Percentiles rank a stretch among this genome's conserved stretches.
phyloP scores from a whole-genome alignment of 2,113 vertebrate species.

The Sander lucioperca region DNA sequence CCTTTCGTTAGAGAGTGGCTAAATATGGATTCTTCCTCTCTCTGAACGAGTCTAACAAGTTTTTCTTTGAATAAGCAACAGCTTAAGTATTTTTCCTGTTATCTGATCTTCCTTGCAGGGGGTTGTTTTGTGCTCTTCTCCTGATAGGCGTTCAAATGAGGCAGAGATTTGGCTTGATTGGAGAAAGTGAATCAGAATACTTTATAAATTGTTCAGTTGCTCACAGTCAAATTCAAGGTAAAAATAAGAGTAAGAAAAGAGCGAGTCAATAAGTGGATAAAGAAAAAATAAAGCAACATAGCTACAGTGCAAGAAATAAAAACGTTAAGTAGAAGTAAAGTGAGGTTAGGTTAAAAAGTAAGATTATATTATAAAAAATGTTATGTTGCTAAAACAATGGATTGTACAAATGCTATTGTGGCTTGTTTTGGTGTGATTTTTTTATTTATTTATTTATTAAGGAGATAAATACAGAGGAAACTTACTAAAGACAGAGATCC shows the following conservation, averaged over 20 bases:
- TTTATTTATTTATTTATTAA: neutral
- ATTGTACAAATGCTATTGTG: too few species aligned
- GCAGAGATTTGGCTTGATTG: neutral
- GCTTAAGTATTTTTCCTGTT: slow-evolving; percentile 2
- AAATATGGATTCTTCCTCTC: slow-evolving; percentile 30
- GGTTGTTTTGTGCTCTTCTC: neutral
- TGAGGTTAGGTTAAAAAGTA: too few species aligned
- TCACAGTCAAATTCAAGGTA: too few species aligned
- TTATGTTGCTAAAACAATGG: too few species aligned
- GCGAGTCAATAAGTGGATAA: too few species aligned
- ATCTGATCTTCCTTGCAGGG: neutral
- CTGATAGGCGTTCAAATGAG: neutral
- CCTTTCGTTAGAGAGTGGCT: neutral
- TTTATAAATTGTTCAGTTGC: too few species aligned
- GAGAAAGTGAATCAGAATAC: too few species aligned
- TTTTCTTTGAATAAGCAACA: slow-evolving; percentile 20
- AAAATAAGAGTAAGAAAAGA: too few species aligned
- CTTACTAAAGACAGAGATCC: neutral
- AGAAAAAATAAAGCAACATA: too few species aligned
- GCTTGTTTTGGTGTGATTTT: neutral
- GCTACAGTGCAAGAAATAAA: too few species aligned
- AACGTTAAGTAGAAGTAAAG: too few species aligned
- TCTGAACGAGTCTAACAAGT: slow-evolving; percentile 57
- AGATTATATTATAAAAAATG: too few species aligned
- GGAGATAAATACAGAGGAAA: neutral